These are phyloP conservation scores for Phortica magna DNA, from an alignment of 2,888 invertebrate genomes.

Conservation along the genomic window DNA sequence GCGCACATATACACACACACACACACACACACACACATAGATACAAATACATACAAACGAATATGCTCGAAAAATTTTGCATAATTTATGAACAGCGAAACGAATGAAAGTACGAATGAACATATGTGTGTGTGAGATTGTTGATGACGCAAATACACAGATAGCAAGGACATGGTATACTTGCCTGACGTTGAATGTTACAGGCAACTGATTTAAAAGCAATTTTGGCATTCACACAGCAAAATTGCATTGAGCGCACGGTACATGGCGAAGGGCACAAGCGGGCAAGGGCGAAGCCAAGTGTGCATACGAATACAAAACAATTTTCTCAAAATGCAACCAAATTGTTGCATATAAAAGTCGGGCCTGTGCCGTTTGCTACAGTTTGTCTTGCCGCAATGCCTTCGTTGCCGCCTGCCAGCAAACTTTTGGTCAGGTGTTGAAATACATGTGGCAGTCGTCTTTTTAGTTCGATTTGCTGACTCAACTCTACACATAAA, in stretches of 20 bases:
- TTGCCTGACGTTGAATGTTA: conserved; percentile 21
- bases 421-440: conserved; percentile 59
- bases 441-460: conserved; percentile 60
- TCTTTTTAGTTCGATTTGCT: neutral
- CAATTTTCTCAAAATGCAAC: conserved; percentile 33
- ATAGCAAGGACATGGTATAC: neutral
- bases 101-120: neutral
- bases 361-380: neutral
- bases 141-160: conserved; percentile 16
- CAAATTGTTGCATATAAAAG: conserved; percentile 55
- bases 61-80: conserved; percentile 61
- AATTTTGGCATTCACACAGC: conserved; percentile 1
- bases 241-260: neutral
- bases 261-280: neutral
- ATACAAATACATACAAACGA: conserved; percentile 42
- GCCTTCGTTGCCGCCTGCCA: neutral
- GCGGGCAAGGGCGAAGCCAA: too few species aligned
- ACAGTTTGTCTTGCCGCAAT: neutral
- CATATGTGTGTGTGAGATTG: neutral
- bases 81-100: conserved; percentile 62
- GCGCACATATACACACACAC: conserved; percentile 38
- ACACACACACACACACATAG: conserved; percentile 39
- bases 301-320: neutral
- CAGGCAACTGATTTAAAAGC: conserved; percentile 33
- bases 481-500: neutral